phyloP scores from a whole-genome alignment of 2,888 invertebrate genomes.

The Aleiodes testaceus region DNA sequence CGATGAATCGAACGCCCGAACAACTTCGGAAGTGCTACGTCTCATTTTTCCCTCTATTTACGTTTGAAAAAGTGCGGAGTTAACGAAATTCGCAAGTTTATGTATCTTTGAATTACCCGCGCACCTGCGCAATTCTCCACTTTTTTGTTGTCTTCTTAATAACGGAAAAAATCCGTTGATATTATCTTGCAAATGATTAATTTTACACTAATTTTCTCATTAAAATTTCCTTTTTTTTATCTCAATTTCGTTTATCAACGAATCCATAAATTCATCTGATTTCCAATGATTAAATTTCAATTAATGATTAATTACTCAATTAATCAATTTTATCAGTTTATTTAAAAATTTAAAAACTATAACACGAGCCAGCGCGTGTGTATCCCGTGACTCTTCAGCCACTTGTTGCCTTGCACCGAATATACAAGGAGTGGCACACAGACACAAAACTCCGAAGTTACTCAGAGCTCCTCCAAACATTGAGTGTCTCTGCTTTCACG shows the following conservation, averaged over 20 bases:
- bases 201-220: too few relatives aligned
- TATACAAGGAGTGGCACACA: conserved; percentile 16
- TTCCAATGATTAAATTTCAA: not conserved
- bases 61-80: not conserved
- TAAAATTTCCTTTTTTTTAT: too few relatives aligned
- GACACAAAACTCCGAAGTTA: not conserved
- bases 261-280: not conserved
- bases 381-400: conserved; percentile 14
- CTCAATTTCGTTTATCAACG: too few relatives aligned
- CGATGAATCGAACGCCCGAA: conserved; percentile 34
- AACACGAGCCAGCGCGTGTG: conserved; percentile 16
- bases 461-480: too few relatives aligned
- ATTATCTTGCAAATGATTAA: too few relatives aligned
- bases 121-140: too few relatives aligned
- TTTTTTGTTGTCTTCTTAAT: too few relatives aligned
- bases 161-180: too few relatives aligned
- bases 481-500: conserved; percentile 9
- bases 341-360: not conserved
- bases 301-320: not conserved
- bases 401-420: conserved; percentile 16
- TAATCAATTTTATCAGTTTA: not conserved
- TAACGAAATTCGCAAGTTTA: not conserved
- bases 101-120: not conserved
- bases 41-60: conserved; percentile 3
- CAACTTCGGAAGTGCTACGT: conserved; percentile 17